Percentiles rank a stretch among this genome's conserved stretches.
Evolutionary conservation across 1,140 invertebrate species (phyloP).

Genomic region (Drosophila insularis): DNA sequence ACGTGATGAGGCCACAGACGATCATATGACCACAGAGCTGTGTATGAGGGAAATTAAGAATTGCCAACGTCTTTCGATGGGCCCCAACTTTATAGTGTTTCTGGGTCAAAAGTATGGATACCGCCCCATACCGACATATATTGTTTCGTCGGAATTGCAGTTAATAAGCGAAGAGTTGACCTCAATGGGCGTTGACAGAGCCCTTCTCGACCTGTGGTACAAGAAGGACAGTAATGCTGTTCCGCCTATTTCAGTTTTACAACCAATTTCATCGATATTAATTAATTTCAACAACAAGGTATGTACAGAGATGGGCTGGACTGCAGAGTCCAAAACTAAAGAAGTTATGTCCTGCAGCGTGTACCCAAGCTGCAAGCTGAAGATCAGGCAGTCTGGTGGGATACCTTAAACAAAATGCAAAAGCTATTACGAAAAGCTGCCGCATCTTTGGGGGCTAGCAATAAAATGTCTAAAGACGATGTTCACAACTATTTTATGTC

Average conservation of each 20-base stretch:
- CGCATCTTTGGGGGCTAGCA: constrained; percentile 90
- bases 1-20: constrained; percentile 97
- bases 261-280: constrained; percentile 98
- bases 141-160: constrained; percentile 94
- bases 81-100: constrained; percentile 99
- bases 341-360: constrained; percentile 84
- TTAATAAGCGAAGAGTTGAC: constrained; percentile 86
- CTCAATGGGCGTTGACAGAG: constrained; percentile 90
- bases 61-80: constrained; percentile 98
- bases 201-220: constrained; percentile 96
- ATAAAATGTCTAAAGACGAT: constrained; percentile 94
- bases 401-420: constrained; percentile 97
- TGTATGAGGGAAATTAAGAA: constrained; percentile 99
- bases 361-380: constrained; percentile 97
- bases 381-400: constrained; percentile 98
- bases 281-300: constrained; percentile 99
- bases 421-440: constrained; percentile 96
- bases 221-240: constrained; percentile 98
- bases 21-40: constrained; percentile 99
- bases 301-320: constrained; percentile 1
- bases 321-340: not conserved
- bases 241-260: constrained; percentile 94
- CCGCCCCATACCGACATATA: constrained; percentile 97
- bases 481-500: constrained; percentile 99
- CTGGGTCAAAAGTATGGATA: constrained; percentile 99